These are phyloP conservation scores for Dipus sagitta DNA, from an alignment of 2,797 vertebrate genomes.

Conservation along the genomic window DNA sequence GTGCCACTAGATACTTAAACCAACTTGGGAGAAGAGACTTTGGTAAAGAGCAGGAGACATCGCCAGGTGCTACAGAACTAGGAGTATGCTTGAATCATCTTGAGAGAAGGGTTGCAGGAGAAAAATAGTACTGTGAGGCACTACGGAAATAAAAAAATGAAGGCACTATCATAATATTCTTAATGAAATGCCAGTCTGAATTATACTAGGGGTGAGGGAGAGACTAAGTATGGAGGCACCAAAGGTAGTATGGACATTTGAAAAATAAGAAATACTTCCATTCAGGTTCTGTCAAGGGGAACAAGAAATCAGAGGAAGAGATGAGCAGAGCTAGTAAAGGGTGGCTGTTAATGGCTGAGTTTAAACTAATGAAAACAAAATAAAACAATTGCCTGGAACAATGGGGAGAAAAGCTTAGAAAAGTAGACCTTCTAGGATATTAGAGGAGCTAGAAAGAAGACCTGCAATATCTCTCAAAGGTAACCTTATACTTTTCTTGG, in stretches of 20 bases:
- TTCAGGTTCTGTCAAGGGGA: background rate
- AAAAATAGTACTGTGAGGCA: background rate
- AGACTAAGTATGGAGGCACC: background rate
- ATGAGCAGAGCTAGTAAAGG: background rate
- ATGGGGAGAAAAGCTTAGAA: background rate
- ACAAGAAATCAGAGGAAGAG: background rate
- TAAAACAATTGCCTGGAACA: background rate
- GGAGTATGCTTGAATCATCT: background rate
- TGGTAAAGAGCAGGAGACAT: background rate
- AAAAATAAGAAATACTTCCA: background rate
- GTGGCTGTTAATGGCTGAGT: background rate
- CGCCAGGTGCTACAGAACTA: background rate
- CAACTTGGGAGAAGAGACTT: background rate
- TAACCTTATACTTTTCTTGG: background rate
- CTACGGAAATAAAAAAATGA: background rate
- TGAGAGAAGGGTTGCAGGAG: background rate
- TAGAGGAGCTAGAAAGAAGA: conserved; percentile 13
- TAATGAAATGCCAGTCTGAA: background rate
- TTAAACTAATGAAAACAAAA: background rate
- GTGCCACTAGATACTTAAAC: background rate
- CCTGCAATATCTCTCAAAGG: background rate
- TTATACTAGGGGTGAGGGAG: background rate
- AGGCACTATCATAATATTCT: conserved; percentile 11
- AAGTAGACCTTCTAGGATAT: background rate
- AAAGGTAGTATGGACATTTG: background rate